Percentiles rank a stretch among this genome's conserved stretches.
Conservation (phyloP, 2,113 vertebrate genomes). For the Ceuthmochares aereus region DNA sequence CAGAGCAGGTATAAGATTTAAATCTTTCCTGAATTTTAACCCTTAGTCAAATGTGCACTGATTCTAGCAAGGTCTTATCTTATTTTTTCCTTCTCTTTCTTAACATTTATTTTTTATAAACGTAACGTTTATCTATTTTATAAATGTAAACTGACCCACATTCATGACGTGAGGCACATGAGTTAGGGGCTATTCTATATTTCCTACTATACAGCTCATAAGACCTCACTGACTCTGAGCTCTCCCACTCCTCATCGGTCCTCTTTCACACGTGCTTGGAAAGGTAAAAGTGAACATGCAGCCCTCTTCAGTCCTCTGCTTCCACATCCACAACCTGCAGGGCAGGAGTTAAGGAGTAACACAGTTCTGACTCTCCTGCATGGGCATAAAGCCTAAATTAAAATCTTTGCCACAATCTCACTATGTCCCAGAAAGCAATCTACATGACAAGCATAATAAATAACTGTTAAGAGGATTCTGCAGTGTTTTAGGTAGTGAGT, state of each 20-base stretch:
- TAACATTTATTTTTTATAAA: neutral
- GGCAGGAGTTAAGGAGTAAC: neutral
- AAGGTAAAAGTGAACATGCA: neutral
- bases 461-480: constrained; percentile 3
- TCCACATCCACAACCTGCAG: neutral
- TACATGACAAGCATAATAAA: constrained; percentile 1
- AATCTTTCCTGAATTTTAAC: neutral
- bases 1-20: neutral
- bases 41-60: neutral
- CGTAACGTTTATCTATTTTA: too few relatives aligned
- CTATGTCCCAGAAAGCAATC: neutral
- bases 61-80: neutral
- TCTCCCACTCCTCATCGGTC: neutral
- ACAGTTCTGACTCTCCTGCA: neutral
- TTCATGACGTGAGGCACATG: neutral
- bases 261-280: rapidly evolving
- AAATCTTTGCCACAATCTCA: neutral
- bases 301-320: neutral
- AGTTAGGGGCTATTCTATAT: neutral
- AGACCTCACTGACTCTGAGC: neutral
- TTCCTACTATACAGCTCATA: neutral
- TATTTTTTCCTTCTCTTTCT: neutral
- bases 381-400: neutral
- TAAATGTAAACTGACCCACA: neutral
- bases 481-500: constrained; percentile 1